Evolutionary conservation across 30 jellyfish, hydroid and myxozoan species (phyloP), one percentile per base, ranked within the genome.

Genomic region (Aurelia aurita complex sp. Pacific): DNA sequence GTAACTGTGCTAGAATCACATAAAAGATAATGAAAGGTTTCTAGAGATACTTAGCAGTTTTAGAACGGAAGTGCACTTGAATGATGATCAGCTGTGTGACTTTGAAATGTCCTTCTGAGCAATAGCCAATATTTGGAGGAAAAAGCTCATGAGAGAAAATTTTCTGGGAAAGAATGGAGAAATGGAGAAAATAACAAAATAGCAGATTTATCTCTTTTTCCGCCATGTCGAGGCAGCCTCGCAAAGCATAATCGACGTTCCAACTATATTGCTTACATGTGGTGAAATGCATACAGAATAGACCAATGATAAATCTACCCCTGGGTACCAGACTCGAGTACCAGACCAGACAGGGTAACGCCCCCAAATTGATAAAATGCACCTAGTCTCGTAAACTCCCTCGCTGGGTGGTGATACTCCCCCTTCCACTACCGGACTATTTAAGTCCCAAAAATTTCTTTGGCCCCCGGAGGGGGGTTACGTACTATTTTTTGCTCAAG

Each of bases 1-100:
- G 70, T 88, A 84, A 35, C 81, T 63, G 69, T 82, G 93, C 87
- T 84, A 81, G 93, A 63, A 64, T 8, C 81, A 72, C 88, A 42
- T 71, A 64, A 62, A 71, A 73, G 87, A 73, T 57, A 73, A 64
- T 63, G 80, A 73, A 11, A 11, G 43, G 63, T 73, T 74, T 84
- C 81, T 84, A 32, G 88, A 60, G 74, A 65, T 74, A 10, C 72
- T 71, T 59, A 53, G 87, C 86, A 73, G 87, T 73, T 74, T 74
- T 36, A 88, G 81, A 74, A 61, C n/a, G 75, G 40, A 23, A 23
- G 29, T 23, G 29, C 29, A 23, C 29, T 23, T 23, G 29, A 23
- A 23, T 23, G 29, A 23, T 42, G 40, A 84, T 60, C 87, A 55
- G 81, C 80, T 72, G 40, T 4, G 68, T 17, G 75, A 68, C 72